A percentile compares a stretch with the other conserved stretches of the same genome.
These are phyloP conservation scores for Rhodeus uyekii DNA, from an alignment of 2,797 vertebrate species.

Conservation along the genomic window DNA sequence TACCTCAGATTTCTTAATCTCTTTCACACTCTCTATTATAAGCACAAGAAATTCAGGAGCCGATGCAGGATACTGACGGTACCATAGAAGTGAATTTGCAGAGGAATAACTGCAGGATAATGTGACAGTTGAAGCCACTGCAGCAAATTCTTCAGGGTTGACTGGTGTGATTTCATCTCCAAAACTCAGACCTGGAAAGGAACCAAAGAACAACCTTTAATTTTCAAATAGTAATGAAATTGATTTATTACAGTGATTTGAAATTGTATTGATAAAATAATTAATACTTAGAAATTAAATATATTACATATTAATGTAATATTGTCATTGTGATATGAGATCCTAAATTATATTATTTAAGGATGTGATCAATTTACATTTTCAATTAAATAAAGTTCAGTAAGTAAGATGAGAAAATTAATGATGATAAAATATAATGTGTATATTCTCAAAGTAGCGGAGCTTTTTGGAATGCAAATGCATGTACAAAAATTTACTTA, in stretches of 20 bases:
- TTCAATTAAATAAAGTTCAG: not conserved
- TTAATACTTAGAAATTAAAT: too few relatives aligned
- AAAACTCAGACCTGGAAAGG: not conserved
- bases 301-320: too few relatives aligned
- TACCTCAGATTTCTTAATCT: not conserved
- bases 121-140: not conserved
- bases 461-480: not conserved
- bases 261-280: not conserved
- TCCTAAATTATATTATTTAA: not conserved
- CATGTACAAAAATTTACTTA: not conserved
- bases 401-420: not conserved
- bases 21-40: not conserved
- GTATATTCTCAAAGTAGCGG: not conserved
- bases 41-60: constrained; percentile 1
- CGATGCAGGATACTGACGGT: not conserved
- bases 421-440: not conserved
- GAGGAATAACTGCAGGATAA: not conserved
- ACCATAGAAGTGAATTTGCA: not conserved
- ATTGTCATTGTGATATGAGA: not conserved
- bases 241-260: too few relatives aligned
- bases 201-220: too few relatives aligned
- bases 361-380: not conserved
- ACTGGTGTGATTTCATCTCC: constrained; percentile 2
- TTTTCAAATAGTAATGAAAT: not conserved
- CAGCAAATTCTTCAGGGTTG: not conserved